Evolutionary conservation across 2,888 invertebrate genomes (phyloP), one percentile per base, ranked within the genome.

Genomic region (Athripsodes cinereus): DNA sequence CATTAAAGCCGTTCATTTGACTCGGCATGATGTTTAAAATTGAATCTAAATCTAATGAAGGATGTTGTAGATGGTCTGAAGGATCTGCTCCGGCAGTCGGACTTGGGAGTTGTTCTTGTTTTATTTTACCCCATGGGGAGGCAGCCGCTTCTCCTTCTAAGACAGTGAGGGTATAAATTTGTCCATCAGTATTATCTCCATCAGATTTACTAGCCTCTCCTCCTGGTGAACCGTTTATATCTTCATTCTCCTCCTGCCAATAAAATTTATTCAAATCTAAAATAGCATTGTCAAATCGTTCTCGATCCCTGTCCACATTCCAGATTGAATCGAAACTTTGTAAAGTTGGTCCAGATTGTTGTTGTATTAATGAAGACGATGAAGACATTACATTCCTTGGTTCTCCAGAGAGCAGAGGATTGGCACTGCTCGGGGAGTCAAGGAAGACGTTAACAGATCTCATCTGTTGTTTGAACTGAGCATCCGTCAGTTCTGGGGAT

Each of bases 91-190:
- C 78, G 59, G 78, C 76, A 48, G 77, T 76, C 2, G 83, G 82
- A 70, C 83, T 82, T 20, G 83, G 82, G 69, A 82, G 78, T 8
- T 81, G 81, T 53, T 80, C 82, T 67, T 86, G 85, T 67, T 87
- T 79, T 75, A 88, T 81, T 65, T 81, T 70, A 72, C 87, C 79
- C 81, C 85, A 83, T 61, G 84, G 79, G 72, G 81, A 78, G 68
- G 86, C 77, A 72, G 79, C 74, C 67, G 80, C 72, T 66, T 86
- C 85, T 66, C 88, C 88, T 73, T 92, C 91, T 69, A 92, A 83
- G 70, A 92, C 91, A 68, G 92, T 92, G 64, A 92, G 75, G 58
- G 92, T 92, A 72, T 92, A 92, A 69, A 92, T 92, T 71, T 86
- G 85, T 65, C 89, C 88, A 68, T 89, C 89, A n/a, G 87, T 86